These are phyloP conservation scores for Urocitellus parryii DNA, from an alignment of 2,113 vertebrate species.

Conservation along the genomic window DNA sequence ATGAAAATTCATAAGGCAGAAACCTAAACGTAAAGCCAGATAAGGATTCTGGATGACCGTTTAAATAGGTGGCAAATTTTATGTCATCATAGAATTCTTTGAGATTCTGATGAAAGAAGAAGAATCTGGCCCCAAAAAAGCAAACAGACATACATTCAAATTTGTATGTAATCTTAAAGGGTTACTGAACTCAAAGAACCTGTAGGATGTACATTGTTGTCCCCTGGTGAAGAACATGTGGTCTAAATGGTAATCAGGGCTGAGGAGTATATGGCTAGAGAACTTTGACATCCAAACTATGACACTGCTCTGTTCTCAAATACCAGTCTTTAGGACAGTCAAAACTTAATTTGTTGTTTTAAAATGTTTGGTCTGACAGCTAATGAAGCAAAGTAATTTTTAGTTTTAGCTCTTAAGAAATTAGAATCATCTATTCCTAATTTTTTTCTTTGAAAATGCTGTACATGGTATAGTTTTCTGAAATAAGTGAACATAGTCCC, in stretches of 20 bases:
- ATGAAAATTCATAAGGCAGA: constrained; percentile 56
- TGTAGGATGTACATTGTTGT: not conserved
- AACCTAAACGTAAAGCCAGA: constrained; percentile 39
- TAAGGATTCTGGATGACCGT: not conserved
- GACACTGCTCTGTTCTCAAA: constrained; percentile 40
- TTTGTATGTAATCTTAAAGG: not conserved
- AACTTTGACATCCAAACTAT: not conserved
- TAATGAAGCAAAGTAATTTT: constrained; percentile 50
- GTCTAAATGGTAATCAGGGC: not conserved
- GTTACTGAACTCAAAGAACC: not conserved
- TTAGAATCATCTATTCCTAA: constrained; percentile 48
- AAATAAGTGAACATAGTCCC: not conserved
- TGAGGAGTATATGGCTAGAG: not conserved
- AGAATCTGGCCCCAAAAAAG: constrained; percentile 33
- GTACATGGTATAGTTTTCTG: not conserved
- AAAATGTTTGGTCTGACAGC: constrained; percentile 23
- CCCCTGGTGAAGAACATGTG: not conserved
- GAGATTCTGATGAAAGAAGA: constrained; percentile 11
- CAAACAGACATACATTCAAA: not conserved
- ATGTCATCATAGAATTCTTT: not conserved
- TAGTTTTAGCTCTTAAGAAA: constrained; percentile 53
- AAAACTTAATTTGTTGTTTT: constrained; percentile 23
- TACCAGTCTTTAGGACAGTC: not conserved
- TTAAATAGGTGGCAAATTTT: constrained; percentile 22
- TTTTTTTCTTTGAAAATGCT: constrained; percentile 48